A percentile compares a stretch with the other conserved stretches of the same genome.
Conservation (phyloP, 1,140 invertebrate genomes). For the Orius insidiosus region DNA sequence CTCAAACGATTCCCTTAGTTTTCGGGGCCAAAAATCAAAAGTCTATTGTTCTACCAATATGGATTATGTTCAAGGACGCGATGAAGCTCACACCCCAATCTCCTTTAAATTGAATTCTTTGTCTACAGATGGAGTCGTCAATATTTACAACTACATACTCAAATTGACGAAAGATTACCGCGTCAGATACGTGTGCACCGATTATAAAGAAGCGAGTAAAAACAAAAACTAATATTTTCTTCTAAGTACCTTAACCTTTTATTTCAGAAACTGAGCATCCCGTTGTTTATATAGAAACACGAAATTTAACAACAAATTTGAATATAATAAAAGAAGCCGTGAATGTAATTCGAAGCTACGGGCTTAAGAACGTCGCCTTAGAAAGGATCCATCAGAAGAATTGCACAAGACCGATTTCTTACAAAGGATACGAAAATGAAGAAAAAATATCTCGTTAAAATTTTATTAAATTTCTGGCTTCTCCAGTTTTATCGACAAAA, state of each 20-base stretch:
- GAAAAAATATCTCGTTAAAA: too few species aligned
- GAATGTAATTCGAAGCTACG: neutral
- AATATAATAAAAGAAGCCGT: slow-evolving; percentile 5
- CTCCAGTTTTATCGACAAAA: too few species aligned
- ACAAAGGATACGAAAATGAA: slow-evolving; percentile 3
- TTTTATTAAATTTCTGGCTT: too few species aligned
- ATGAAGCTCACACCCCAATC: too few species aligned
- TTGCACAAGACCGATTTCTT: slow-evolving; percentile 5
- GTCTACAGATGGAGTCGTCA: too few species aligned
- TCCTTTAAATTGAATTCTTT: too few species aligned
- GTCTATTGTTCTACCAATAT: too few species aligned
- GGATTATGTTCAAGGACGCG: too few species aligned
- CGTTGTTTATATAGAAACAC: slow-evolving; percentile 12
- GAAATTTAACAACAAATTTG: neutral
- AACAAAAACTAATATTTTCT: neutral
- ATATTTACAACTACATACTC: slow-evolving; percentile 5
- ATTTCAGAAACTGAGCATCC: neutral
- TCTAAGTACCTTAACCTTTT: neutral
- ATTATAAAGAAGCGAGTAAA: slow-evolving; percentile 1
- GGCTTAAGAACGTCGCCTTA: neutral
- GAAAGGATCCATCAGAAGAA: slow-evolving; percentile 10
- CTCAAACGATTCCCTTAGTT: too few species aligned
- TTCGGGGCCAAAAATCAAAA: too few species aligned
- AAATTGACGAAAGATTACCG: slow-evolving; percentile 7
- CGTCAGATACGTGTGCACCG: slow-evolving; percentile 12